Evolutionary conservation across 1,140 invertebrate genomes (phyloP).

Genomic region (Cotesia vestalis): DNA sequence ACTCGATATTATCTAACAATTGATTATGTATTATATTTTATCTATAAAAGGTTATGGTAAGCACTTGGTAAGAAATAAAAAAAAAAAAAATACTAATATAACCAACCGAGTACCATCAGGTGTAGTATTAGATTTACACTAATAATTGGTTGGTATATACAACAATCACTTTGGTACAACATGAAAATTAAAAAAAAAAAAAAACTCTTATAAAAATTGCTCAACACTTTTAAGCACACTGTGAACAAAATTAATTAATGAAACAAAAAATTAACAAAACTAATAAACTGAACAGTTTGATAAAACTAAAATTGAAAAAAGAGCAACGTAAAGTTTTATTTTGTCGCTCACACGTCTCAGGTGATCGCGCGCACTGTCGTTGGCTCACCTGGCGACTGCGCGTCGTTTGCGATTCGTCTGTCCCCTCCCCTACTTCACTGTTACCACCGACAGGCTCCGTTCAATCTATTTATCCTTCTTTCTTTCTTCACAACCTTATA

Average conservation of each 20-base stretch:
- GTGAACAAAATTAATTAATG: neutral
- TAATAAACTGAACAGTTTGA: neutral
- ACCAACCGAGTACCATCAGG: no score
- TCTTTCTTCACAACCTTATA: neutral
- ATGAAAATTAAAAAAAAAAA: no score
- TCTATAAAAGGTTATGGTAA: no score
- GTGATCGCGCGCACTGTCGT: conserved; percentile 49
- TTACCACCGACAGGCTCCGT: conserved; percentile 34
- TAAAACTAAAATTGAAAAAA: conserved; percentile 20
- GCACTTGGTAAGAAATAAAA: no score
- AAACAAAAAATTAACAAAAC: neutral
- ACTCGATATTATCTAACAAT: no score
- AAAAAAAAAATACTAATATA: no score
- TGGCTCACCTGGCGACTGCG: conserved; percentile 64
- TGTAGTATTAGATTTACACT: no score
- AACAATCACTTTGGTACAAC: no score
- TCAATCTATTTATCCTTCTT: conserved; percentile 26
- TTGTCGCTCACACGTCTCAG: conserved; percentile 21
- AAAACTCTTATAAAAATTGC: neutral
- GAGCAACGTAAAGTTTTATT: neutral
- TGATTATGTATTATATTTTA: no score
- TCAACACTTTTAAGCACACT: neutral
- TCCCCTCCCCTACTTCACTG: conserved; percentile 27
- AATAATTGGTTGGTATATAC: no score
- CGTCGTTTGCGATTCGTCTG: conserved; percentile 48